These are phyloP conservation scores for Stictocephala bisonia DNA, from an alignment of 2,888 invertebrate genomes.

Conservation along the genomic window DNA sequence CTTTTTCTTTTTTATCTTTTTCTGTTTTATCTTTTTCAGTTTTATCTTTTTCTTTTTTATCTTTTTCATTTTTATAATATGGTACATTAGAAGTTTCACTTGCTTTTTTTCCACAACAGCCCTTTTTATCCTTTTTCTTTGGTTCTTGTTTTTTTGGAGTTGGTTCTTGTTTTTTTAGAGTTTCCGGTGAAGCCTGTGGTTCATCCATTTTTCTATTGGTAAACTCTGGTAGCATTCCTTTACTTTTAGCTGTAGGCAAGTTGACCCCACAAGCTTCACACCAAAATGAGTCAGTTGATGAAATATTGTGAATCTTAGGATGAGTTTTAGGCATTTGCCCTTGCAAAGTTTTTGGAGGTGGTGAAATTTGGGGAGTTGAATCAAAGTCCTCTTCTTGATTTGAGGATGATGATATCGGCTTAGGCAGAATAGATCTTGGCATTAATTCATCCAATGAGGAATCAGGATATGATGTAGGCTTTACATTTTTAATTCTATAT, in stretches of 20 bases:
- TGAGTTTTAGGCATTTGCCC: too few relatives aligned
- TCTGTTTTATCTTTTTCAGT: too few relatives aligned
- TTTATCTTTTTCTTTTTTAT: too few relatives aligned
- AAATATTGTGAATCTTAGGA: neutral
- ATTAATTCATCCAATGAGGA: too few relatives aligned
- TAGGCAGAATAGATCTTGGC: too few relatives aligned
- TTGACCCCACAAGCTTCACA: slow-evolving; percentile 12
- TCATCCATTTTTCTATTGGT: neutral
- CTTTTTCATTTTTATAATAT: too few relatives aligned
- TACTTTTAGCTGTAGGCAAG: too few relatives aligned
- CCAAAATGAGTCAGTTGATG: neutral
- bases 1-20: too few relatives aligned
- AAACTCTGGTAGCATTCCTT: too few relatives aligned
- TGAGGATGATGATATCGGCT: too few relatives aligned
- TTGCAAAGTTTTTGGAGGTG: neutral
- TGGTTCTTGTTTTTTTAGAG: neutral
- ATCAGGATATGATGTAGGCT: too few relatives aligned
- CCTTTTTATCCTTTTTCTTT: slow-evolving; percentile 4
- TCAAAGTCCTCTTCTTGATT: neutral
- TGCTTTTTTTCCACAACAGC: slow-evolving; percentile 11
- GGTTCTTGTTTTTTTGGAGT: neutral
- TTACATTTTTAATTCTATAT: neutral
- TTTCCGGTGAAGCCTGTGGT: neutral
- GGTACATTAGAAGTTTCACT: slow-evolving; percentile 16
- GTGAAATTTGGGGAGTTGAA: too few relatives aligned